Evolutionary conservation across 2,888 invertebrate species (phyloP), one percentile per base, ranked within the genome.

Genomic region (Nebria brevicollis): DNA sequence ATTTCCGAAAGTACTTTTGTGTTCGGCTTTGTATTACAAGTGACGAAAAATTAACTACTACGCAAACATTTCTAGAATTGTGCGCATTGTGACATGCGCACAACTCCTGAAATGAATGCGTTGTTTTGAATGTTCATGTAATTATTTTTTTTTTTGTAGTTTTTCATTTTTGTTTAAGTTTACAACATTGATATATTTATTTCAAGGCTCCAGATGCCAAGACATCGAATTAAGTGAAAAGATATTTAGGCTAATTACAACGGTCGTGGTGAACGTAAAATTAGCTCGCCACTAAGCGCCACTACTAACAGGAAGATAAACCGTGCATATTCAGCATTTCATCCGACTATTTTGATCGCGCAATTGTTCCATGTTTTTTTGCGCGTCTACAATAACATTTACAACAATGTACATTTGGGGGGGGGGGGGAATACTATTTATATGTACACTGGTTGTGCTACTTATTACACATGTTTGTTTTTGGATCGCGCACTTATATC

Each of bases 301-400:
- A 88, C 88, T 88, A 89, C 88, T 88, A 88, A 89, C 89, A 89
- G 89, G 89, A 89, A 89, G 89, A 88, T 89, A 88, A 89, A 89
- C 89, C 89, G 89, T 89, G 89, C 89, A 89, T 89, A 87, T 88
- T 88, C 88, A 88, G 88, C 88, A 87, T 88, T 88, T 87, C 87
- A 86, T 87, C 86, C 87, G 87, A 87, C 86, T 75, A 80, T 25
- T 25, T 41, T 25, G 75, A 70, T 75, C 80, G 79, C 75, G 25
- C 68, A 25, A 13, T 13, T 13, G n/a, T 34, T 43, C n/a, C n/a
- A 43, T 15, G 4, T 5, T 34, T 15, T 15, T 13, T 34, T 25
- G 34, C 68, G 68, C 54, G 75, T 70, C 73, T 74, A 75, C 7
- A 10, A 72, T 25, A 80, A 80, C 80, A 80, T 80, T 75, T 75